These are phyloP conservation scores for Gymnothorax reevesii DNA, from an alignment of 2,797 vertebrate genomes.

Conservation along the genomic window DNA sequence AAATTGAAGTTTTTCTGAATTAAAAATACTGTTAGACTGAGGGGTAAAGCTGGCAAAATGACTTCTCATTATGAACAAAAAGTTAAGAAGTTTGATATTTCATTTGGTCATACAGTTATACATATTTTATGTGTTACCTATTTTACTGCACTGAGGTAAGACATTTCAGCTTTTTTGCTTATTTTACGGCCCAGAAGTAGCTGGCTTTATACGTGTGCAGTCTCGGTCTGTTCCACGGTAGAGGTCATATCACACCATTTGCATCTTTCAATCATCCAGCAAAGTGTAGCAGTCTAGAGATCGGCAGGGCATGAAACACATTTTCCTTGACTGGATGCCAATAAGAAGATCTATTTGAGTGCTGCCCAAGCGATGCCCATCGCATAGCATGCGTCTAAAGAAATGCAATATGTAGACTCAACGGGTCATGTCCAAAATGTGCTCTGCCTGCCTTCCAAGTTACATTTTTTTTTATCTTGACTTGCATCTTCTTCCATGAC, in stretches of 20 bases:
- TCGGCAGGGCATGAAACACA: constrained; percentile 64
- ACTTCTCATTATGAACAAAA: constrained; percentile 66
- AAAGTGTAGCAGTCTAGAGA: constrained; percentile 22
- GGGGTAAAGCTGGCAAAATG: constrained; percentile 56
- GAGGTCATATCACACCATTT: no score
- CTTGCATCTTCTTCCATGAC: background rate
- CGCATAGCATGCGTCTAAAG: constrained; percentile 47
- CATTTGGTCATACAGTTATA: constrained; percentile 65
- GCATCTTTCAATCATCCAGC: no score
- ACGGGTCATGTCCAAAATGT: constrained; percentile 47
- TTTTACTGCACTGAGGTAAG: no score
- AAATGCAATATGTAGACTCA: constrained; percentile 52
- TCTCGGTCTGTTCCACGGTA: no score
- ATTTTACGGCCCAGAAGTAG: no score
- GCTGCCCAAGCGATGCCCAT: constrained; percentile 46
- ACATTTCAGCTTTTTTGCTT: no score
- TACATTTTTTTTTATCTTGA: background rate
- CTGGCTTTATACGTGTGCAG: no score
- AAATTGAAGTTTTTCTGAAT: constrained; percentile 45
- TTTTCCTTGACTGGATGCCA: constrained; percentile 60
- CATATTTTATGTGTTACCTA: constrained; percentile 65
- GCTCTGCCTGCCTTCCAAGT: constrained; percentile 26
- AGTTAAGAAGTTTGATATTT: constrained; percentile 56
- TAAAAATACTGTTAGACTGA: constrained; percentile 46
- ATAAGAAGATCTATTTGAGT: constrained; percentile 51